A percentile compares a stretch with the other conserved stretches of the same genome.
Evolutionary conservation across 1,140 invertebrate species (phyloP).

Genomic region (Bombus superbus): DNA sequence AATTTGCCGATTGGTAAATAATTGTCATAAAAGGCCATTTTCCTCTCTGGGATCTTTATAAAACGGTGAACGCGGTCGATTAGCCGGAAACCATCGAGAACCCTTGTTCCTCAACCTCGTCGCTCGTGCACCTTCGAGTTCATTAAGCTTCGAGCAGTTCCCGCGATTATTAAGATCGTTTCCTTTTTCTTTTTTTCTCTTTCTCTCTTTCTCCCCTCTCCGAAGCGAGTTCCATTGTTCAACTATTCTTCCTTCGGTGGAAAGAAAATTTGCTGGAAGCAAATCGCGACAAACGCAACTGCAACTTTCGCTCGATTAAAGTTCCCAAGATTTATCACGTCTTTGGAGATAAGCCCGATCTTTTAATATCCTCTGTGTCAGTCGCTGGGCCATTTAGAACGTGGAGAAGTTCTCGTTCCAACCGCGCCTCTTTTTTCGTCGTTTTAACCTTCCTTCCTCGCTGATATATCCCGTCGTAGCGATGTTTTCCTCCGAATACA

Average conservation of each 20-base stretch:
- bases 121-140: not conserved
- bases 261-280: not conserved
- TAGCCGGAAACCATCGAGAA: conserved; percentile 9
- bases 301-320: conserved; percentile 18
- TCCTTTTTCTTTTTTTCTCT: no score
- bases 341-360: conserved; percentile 1
- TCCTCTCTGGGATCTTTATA: not conserved
- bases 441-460: not conserved
- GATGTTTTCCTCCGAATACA: conserved; percentile 14
- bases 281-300: not conserved
- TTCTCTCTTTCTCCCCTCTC: not conserved
- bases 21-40: not conserved
- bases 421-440: not conserved
- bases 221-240: no score
- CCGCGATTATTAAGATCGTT: not conserved
- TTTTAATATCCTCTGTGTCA: conserved; percentile 19
- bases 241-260: not conserved
- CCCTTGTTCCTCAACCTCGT: not conserved
- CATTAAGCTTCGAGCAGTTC: not conserved
- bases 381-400: conserved; percentile 1
- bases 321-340: conserved; percentile 19
- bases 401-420: conserved; percentile 15
- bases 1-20: not conserved
- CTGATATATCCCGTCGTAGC: not conserved
- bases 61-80: conserved; percentile 4